Evolutionary conservation across 2,113 vertebrate genomes (phyloP).

Genomic region (Colossoma macropomum): DNA sequence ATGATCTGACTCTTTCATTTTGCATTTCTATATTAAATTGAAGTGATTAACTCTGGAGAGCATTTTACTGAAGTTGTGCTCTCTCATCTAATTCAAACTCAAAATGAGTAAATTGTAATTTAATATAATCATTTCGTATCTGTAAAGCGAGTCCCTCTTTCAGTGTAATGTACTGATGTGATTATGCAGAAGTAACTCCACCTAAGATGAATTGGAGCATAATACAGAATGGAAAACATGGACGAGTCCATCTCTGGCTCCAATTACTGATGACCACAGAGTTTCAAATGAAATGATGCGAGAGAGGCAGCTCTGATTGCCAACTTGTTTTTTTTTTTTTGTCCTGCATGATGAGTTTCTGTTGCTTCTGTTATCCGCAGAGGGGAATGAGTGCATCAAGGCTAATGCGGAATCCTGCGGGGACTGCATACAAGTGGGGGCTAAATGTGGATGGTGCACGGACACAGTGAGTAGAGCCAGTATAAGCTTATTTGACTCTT

Average conservation of each 20-base stretch:
- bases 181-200: slow-evolving; percentile 48
- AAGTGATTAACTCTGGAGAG: not conserved
- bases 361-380: slow-evolving; percentile 71
- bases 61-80: not conserved
- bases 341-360: slow-evolving; percentile 9
- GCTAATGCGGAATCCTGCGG: slow-evolving; percentile 97
- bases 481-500: not conserved
- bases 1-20: not conserved
- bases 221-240: slow-evolving; percentile 61
- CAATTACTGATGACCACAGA: slow-evolving; percentile 52
- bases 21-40: not conserved
- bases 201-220: slow-evolving; percentile 27
- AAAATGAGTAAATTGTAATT: not conserved
- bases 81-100: slow-evolving; percentile 3
- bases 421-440: slow-evolving; percentile 94
- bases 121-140: slow-evolving; percentile 9
- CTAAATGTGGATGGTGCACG: slow-evolving; percentile 94
- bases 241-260: slow-evolving; percentile 60
- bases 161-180: slow-evolving; percentile 37
- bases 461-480: slow-evolving; percentile 82
- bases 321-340: not conserved
- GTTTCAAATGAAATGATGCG: slow-evolving; percentile 58
- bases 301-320: slow-evolving; percentile 13
- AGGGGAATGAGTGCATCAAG: slow-evolving; percentile 92
- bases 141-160: not conserved